Evolutionary conservation across 1,140 invertebrate genomes (phyloP), one percentile per base, ranked within the genome.

Genomic region (Bombus sibiricus): DNA sequence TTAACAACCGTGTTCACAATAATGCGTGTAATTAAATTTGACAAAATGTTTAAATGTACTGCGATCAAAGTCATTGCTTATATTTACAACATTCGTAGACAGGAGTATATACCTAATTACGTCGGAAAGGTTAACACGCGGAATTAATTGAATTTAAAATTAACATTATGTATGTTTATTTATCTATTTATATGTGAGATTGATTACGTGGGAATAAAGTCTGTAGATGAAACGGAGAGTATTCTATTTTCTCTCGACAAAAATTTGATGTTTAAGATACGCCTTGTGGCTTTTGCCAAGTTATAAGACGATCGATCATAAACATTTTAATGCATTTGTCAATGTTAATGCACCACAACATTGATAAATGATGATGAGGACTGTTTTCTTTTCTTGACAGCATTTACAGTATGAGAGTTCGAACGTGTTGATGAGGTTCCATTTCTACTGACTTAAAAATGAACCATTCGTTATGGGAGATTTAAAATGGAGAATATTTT

Each of bases 271-370:
- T 47, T 32, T 3, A 43, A 47, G 8, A 15, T 81, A 39, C 13
- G 12, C 3, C 47, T 53, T 15, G 34, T 8, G 9, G 13, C 39
- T 37, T 37, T 18, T 18, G 10, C 3, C 66, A 25, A 53, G 34
- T 41, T 59, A 39, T 18, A 32, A 34, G 12, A 18, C 43, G 34
- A 81, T 71, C 66, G 25, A 59, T 73, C 69, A 74, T 18, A 18
- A 81, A 81, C 41, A 62, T 39, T 74, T 37, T 62, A 81, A 81
- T 18, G 53, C 37, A 39, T n/a, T 43, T 69, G 53, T 81, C 66
- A 28, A 72, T 13, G 32, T 32, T 37, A 47, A 53, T 34, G 28
- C 1, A 0, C 1, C 28, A 18, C 32, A 81, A 81, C 3, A 10
- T 71, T 73, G 82, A 22, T 73, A 39, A 86, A 85, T 41, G 76